A percentile compares a stretch with the other conserved stretches of the same genome.
Evolutionary conservation across 53 echinoderm and acorn worm species (phyloP).

Genomic region (Mesocentrotus franciscanus): DNA sequence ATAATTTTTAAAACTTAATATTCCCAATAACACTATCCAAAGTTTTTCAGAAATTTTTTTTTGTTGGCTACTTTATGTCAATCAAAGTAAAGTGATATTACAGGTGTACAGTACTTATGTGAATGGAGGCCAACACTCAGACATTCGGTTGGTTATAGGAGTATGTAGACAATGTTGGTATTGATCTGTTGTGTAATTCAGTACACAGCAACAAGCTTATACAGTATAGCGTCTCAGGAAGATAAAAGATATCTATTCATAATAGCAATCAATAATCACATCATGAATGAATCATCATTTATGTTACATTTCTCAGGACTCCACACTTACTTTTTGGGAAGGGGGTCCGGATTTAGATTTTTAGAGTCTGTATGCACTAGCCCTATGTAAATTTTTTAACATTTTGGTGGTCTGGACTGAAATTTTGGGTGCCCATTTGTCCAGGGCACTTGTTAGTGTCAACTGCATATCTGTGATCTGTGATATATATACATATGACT

Average conservation of each 20-base stretch:
- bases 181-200: constrained; percentile 6
- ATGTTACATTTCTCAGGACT: not conserved
- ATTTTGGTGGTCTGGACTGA: too few relatives aligned
- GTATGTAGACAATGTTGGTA: not conserved
- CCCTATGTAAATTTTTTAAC: too few relatives aligned
- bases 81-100: not conserved
- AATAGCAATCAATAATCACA: not conserved
- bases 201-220: not conserved
- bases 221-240: not conserved
- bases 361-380: too few relatives aligned
- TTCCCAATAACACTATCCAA: too few relatives aligned
- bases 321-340: too few relatives aligned
- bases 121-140: not conserved
- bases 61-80: too few relatives aligned
- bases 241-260: constrained; percentile 10
- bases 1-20: too few relatives aligned
- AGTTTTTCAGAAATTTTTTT: too few relatives aligned
- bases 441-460: too few relatives aligned
- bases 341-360: too few relatives aligned
- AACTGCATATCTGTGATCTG: too few relatives aligned
- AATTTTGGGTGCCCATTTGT: too few relatives aligned
- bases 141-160: not conserved
- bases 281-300: constrained; percentile 28
- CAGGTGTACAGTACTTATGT: not conserved
- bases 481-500: not conserved